A percentile compares a stretch with the other conserved stretches of the same genome.
phyloP scores from a whole-genome alignment of 2,113 vertebrate genomes.

The Daboia siamensis region DNA sequence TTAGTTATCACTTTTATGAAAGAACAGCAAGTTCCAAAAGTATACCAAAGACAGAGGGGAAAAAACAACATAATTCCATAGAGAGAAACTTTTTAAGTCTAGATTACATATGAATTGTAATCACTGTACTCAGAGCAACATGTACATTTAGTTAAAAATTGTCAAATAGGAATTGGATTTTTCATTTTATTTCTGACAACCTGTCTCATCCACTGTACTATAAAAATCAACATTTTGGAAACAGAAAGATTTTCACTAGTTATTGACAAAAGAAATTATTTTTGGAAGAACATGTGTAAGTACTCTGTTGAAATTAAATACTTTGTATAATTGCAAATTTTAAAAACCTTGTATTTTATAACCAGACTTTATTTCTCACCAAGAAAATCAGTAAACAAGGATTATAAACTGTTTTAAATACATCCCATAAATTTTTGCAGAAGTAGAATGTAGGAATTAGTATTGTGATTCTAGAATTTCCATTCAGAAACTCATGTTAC shows the following conservation, averaged over 20 bases:
- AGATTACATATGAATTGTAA: not conserved
- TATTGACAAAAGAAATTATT: not conserved
- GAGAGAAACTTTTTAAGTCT: not conserved
- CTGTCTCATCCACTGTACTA: not conserved
- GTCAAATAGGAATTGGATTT: not conserved
- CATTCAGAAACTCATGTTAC: conserved; percentile 26
- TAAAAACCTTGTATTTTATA: not conserved
- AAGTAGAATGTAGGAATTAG: not conserved
- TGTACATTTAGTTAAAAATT: not conserved
- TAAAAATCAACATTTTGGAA: not conserved
- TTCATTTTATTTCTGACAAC: not conserved
- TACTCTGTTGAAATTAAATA: not conserved
- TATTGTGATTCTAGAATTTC: not conserved
- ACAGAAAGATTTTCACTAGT: not conserved
- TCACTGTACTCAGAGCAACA: not conserved
- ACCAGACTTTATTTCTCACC: not conserved
- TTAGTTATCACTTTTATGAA: conserved; percentile 17
- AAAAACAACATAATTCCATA: not conserved
- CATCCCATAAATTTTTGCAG: not conserved
- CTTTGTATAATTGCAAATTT: not conserved
- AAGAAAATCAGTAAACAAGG: not conserved
- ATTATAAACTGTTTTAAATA: not conserved
- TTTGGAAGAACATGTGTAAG: not conserved
- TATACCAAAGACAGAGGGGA: not conserved
- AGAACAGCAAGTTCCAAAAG: not conserved